These are phyloP conservation scores for Drosophila cardini DNA, from an alignment of 1,140 invertebrate species.

Conservation along the genomic window DNA sequence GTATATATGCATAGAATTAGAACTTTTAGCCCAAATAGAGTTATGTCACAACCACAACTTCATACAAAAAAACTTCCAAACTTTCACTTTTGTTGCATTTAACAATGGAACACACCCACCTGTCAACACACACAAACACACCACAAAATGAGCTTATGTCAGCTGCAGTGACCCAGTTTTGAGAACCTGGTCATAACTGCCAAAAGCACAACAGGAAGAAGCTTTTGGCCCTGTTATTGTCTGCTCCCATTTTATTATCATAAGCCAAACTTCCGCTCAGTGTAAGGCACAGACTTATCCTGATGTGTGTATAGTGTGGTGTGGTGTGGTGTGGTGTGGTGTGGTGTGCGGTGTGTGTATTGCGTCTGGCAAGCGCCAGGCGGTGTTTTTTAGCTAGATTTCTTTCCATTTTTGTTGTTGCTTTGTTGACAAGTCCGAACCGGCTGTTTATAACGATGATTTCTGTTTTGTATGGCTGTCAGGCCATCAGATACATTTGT, in stretches of 20 bases:
- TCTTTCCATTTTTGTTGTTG: background rate
- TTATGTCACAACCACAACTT: background rate
- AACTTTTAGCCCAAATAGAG: too few relatives aligned
- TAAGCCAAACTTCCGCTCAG: conserved; percentile 74
- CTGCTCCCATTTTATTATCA: conserved; percentile 57
- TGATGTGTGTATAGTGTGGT: conserved; percentile 5
- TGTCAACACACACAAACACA: conserved; percentile 30
- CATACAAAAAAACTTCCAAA: conserved; percentile 5
- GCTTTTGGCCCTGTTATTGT: conserved; percentile 25
- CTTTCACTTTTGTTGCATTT: conserved; percentile 40
- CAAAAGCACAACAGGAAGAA: conserved; percentile 63
- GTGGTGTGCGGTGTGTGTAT: background rate
- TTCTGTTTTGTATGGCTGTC: conserved; percentile 40
- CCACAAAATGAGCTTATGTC: conserved; percentile 43
- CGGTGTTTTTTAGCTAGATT: conserved; percentile 53
- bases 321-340: conserved; percentile 9
- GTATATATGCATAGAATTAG: too few relatives aligned
- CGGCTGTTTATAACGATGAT: conserved; percentile 67
- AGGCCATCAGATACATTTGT: conserved; percentile 29
- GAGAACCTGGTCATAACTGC: conserved; percentile 21
- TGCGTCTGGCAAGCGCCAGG: conserved; percentile 57
- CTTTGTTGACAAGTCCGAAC: conserved; percentile 59
- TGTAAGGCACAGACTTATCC: conserved; percentile 37
- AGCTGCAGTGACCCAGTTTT: conserved; percentile 67
- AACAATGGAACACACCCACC: conserved; percentile 38